Base-by-base conservation (phyloP, 2,888 invertebrate genomes). In the Drosophila yooni region DNA sequence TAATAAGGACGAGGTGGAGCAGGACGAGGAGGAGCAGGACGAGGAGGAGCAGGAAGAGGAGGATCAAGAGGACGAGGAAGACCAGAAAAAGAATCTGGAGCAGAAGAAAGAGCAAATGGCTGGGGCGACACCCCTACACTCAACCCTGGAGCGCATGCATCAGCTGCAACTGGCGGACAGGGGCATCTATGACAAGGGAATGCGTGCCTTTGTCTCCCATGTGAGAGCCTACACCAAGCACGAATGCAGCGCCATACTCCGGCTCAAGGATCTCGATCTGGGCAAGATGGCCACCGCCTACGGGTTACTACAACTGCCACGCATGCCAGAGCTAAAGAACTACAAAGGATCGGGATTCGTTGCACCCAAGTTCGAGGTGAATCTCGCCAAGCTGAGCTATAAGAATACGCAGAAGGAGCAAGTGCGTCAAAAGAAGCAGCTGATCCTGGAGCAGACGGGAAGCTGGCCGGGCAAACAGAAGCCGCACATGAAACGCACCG, bases 171-270 rank as follows among this genome's bases (percentile, higher is more conserved):
- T 94, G 52, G 94, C 94, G 48, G 98, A 98, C 92, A 94, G 98
- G 79, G 95, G 95, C 0, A 91, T 97, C 11, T 96, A 97, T 90
- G 99, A 99, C 91, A 97, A 97, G 91, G 98, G 97, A 0, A 96
- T 97, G 79, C 94, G 96, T 62, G 99, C 99, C 0, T 99, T 98
- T 93, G 99, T 99, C 0, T 99, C 99, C 0, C 99, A 98, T 92
- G 95, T 99, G 71, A 96, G 97, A 81, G 96, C 98, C 0, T 99
- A 99, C 93, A 96, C 96, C 15, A 99, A 99, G 92, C 99, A 99
- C 93, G 99, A 99, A 92, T 99, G 99, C 91, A 96, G 95, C 88
- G 94, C 99, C 48, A 95, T 99, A 58, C 94, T 99, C 74, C 95
- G 96, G 83, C 93, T 98, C 21, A 98, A 98, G 93, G 98, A 99